Evolutionary conservation across 2,888 invertebrate genomes (phyloP).

Genomic region (Calliopum simillimum): DNA sequence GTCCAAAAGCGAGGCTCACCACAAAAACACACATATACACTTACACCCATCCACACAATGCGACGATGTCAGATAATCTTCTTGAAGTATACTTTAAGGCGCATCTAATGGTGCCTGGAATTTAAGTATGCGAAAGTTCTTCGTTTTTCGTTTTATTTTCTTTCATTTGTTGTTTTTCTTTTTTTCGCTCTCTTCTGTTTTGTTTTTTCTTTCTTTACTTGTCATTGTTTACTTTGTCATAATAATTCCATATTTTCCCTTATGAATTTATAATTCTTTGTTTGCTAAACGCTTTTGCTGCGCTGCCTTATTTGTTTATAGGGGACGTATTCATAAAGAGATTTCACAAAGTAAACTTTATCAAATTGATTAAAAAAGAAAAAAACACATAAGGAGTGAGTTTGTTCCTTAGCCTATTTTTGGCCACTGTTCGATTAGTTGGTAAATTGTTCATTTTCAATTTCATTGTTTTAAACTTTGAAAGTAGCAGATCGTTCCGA

Average conservation of each 20-base stretch:
- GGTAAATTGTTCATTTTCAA: too few relatives aligned
- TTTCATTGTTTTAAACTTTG: too few relatives aligned
- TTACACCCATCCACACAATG: constrained; percentile 40
- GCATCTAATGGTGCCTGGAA: constrained; percentile 62
- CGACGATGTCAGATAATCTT: constrained; percentile 61
- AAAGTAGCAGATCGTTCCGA: too few relatives aligned
- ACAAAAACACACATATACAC: constrained; percentile 38
- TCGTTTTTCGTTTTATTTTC: constrained; percentile 18
- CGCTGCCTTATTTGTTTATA: constrained; percentile 25
- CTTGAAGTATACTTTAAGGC: constrained; percentile 65
- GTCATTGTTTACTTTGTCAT: constrained; percentile 56
- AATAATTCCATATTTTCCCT: constrained; percentile 59
- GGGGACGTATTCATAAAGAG: constrained; percentile 41
- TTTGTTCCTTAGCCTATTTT: too few relatives aligned
- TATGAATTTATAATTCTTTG: constrained; percentile 58
- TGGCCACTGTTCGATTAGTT: too few relatives aligned
- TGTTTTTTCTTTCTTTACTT: not conserved
- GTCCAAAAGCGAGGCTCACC: not conserved
- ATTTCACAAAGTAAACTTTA: constrained; percentile 31
- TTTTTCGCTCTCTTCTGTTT: too few relatives aligned
- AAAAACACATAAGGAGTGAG: too few relatives aligned
- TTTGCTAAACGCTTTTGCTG: constrained; percentile 29
- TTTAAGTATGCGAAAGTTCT: constrained; percentile 59
- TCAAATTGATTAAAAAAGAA: too few relatives aligned
- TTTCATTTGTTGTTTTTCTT: constrained; percentile 1